Base-by-base conservation (phyloP, 2,113 vertebrate species). In the Gambusia affinis region DNA sequence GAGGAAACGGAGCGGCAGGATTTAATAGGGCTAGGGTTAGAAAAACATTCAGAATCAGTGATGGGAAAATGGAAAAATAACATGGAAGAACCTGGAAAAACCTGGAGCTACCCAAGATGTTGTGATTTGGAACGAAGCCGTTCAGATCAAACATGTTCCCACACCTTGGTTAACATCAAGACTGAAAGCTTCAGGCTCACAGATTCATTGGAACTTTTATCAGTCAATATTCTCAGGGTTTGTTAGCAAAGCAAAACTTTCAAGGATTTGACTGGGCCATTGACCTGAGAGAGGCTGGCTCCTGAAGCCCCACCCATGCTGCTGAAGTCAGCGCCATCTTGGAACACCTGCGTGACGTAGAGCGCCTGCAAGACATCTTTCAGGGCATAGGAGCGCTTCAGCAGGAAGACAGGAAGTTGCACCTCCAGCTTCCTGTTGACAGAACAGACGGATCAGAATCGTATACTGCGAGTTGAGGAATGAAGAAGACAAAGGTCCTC, bases 321-420 rank as follows among this genome's bases (percentile, higher is more conserved):
- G 42, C 91, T 90, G 29, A 97, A 84, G 80, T 96, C 92, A 11
- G 96, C 95, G 3, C 39, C 77, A 14, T 47, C 73, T 42, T 95
- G 92, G 63, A 97, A 98, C 37, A 96, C 82, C 4, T 81, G 91
- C 44, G 71, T 91, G 71, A 98, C 89, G 74, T 93, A 87, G 65
- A 98, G 84, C 44, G 85, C 87, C 31, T 94, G 84, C 37, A 98
- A 95, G 54, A 91, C 63, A 33, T 94, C 84, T 0, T 94, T 92
- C 85, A 97, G 91, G 64, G 93, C 84, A 71, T 95, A 95, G 61
- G 95, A 94, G 73, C 94, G 93, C 27, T 97, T 93, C 76, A 97
- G 60, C 77, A 92, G 92, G 89, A 98, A 96, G 76, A 95, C 95
- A 24, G 97, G 97, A 72, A 98, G 79, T 90, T 95, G 95, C 85